phyloP scores from a whole-genome alignment of 2,797 vertebrate genomes.

The Oreortyx pictus region DNA sequence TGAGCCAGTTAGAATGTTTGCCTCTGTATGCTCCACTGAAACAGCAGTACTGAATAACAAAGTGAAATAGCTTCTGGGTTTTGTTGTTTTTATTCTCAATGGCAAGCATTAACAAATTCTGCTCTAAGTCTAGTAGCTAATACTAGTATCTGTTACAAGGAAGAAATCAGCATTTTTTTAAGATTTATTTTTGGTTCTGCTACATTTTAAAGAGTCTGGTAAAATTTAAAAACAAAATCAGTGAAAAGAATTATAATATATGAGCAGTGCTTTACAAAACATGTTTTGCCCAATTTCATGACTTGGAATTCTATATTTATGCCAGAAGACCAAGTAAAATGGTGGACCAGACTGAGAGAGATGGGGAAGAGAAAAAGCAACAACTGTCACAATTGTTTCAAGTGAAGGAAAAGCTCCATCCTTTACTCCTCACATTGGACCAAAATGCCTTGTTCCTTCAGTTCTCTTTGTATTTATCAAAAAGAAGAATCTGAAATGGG shows the following conservation, averaged over 20 bases:
- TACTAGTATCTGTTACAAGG: neutral
- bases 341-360: neutral
- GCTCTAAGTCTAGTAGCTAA: neutral
- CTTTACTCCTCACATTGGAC: neutral
- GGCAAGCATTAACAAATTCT: neutral
- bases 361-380: neutral
- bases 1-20: neutral
- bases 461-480: neutral
- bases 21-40: neutral
- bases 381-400: neutral
- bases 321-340: neutral
- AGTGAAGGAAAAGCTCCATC: neutral
- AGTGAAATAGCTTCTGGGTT: neutral
- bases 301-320: neutral
- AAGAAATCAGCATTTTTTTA: slow-evolving; percentile 14
- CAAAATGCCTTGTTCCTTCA: neutral
- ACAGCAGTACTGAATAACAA: neutral
- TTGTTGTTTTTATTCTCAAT: neutral
- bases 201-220: neutral
- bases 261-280: slow-evolving; percentile 16
- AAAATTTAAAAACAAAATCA: slow-evolving; percentile 15
- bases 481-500: neutral
- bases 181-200: neutral
- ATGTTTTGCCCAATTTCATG: neutral
- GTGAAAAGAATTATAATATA: neutral